phyloP scores from a whole-genome alignment of 2,113 vertebrate species.

The Monopterus albus region DNA sequence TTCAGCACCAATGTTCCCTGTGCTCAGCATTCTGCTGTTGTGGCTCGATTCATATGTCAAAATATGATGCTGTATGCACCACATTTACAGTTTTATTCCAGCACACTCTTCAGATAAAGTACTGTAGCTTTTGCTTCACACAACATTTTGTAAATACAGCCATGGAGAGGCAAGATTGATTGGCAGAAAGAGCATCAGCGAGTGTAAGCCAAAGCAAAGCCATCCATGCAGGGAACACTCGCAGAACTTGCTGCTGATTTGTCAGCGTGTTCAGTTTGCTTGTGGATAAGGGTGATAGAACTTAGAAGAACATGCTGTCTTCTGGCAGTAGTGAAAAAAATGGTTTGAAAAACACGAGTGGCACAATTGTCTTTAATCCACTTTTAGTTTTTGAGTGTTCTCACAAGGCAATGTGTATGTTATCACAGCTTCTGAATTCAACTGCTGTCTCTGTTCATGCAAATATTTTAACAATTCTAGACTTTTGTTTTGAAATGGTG shows the following conservation, averaged over 20 bases:
- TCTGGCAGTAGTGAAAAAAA: slow-evolving; percentile 16
- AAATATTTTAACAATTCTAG: no score
- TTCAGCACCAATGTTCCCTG: slow-evolving; percentile 7
- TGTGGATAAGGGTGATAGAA: slow-evolving; percentile 38
- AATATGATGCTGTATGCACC: slow-evolving; percentile 2
- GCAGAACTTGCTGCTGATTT: slow-evolving; percentile 40
- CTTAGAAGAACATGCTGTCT: slow-evolving; percentile 14
- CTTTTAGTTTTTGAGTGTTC: slow-evolving; percentile 25
- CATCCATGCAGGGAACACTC: slow-evolving; percentile 44
- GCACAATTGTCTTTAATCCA: no score
- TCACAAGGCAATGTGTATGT: slow-evolving; percentile 7
- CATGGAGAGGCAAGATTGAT: slow-evolving; percentile 28
- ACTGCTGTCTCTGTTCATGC: neutral
- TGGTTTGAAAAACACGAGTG: slow-evolving; percentile 34
- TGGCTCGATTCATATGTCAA: slow-evolving; percentile 35
- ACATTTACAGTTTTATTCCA: neutral
- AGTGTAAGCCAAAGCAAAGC: slow-evolving; percentile 41
- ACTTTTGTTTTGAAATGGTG: neutral
- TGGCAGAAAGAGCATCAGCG: slow-evolving; percentile 46
- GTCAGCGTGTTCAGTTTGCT: slow-evolving; percentile 40
- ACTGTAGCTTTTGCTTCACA: slow-evolving; percentile 31
- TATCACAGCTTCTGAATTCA: neutral
- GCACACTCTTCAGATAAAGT: neutral
- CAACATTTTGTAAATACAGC: slow-evolving; percentile 14
- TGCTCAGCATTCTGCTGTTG: slow-evolving; percentile 12